Conservation (phyloP, 2,797 vertebrate genomes). For the Pipistrellus pipistrellus region DNA sequence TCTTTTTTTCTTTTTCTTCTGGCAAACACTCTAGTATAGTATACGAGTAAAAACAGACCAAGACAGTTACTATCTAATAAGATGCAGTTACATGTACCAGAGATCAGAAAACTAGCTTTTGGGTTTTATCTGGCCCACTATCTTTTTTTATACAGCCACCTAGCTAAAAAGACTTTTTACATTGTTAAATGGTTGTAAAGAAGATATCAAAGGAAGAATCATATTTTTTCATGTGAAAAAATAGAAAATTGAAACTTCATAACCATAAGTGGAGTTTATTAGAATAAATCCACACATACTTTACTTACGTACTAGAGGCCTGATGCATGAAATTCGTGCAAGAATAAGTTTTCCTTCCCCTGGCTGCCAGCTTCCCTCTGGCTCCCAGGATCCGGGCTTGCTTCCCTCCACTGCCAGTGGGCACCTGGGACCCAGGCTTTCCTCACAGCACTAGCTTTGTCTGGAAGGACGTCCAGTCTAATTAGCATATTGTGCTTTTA, state of each 20-base stretch:
- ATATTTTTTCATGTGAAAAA: not conserved
- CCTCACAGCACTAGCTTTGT: no score
- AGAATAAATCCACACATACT: not conserved
- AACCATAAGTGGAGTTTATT: not conserved
- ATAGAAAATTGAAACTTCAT: slow-evolving; percentile 3
- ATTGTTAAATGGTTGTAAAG: not conserved
- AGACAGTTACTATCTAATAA: not conserved
- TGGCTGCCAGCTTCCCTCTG: no score
- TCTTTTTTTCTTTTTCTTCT: not conserved
- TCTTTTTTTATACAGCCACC: not conserved
- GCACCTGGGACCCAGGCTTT: no score
- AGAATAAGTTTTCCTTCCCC: no score
- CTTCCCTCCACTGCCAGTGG: no score
- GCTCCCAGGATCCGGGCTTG: no score
- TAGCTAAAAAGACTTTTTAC: not conserved
- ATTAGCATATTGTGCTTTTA: no score
- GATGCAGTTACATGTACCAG: not conserved
- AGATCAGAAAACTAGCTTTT: not conserved
- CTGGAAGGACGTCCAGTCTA: no score
- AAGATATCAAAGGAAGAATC: not conserved
- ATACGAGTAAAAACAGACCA: not conserved
- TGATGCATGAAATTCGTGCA: no score
- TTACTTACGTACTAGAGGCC: no score
- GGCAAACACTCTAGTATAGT: not conserved
- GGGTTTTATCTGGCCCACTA: not conserved